A percentile compares a stretch with the other conserved stretches of the same genome.
These are phyloP conservation scores for Rhadinocentrus ornatus DNA, from an alignment of 2,797 vertebrate genomes.

Conservation along the genomic window DNA sequence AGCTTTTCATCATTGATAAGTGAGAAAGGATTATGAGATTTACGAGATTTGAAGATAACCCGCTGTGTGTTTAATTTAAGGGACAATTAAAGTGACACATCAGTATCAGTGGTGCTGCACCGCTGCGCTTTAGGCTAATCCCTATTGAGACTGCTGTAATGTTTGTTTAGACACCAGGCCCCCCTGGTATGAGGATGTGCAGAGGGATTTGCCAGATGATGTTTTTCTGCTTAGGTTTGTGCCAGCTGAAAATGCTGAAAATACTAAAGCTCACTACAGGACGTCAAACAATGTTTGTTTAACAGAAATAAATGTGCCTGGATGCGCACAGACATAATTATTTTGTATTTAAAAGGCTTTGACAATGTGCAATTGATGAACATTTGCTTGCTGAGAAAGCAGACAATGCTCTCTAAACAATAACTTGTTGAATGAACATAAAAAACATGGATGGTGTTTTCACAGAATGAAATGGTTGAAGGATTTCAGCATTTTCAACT, in stretches of 20 bases:
- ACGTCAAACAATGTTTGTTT: constrained; percentile 38
- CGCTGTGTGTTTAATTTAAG: constrained; percentile 70
- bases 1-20: constrained; percentile 55
- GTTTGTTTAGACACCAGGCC: constrained; percentile 61
- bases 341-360: constrained; percentile 20
- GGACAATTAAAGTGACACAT: constrained; percentile 70
- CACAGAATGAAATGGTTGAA: not conserved
- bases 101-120: constrained; percentile 51
- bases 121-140: constrained; percentile 64
- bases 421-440: not conserved
- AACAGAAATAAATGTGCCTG: constrained; percentile 16
- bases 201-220: constrained; percentile 57
- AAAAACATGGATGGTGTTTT: too few relatives aligned
- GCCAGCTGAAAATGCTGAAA: constrained; percentile 43
- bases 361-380: not conserved
- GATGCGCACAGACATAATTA: constrained; percentile 22
- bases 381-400: not conserved
- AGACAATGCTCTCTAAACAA: not conserved
- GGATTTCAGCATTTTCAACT: too few relatives aligned
- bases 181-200: constrained; percentile 29
- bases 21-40: constrained; percentile 73
- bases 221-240: constrained; percentile 16
- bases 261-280: constrained; percentile 45
- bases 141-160: constrained; percentile 65
- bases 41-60: constrained; percentile 75